Evolutionary conservation across 2,113 vertebrate genomes (phyloP).

Genomic region (Cariama cristata): DNA sequence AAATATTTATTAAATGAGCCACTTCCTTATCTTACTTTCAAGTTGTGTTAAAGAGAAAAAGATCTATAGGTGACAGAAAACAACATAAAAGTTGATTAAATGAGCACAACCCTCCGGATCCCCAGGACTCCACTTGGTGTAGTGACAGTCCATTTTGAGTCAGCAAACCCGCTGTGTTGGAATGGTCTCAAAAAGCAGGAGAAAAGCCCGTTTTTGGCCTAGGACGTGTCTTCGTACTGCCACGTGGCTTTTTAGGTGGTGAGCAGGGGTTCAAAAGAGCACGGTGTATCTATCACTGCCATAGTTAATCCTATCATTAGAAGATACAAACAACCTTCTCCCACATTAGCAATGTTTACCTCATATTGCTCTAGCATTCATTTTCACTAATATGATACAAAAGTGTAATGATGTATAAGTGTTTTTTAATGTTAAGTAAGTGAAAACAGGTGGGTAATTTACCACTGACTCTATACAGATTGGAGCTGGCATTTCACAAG

Average conservation of each 20-base stretch:
- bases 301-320: conserved; percentile 49
- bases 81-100: neutral
- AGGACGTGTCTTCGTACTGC: neutral
- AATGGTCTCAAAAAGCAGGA: neutral
- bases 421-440: conserved; percentile 82
- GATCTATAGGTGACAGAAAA: neutral
- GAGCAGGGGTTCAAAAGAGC: conserved; percentile 39
- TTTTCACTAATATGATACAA: conserved; percentile 79
- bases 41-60: neutral
- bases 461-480: conserved; percentile 34
- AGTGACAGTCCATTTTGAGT: neutral
- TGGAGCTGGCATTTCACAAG: conserved; percentile 50
- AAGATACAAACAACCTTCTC: conserved; percentile 14
- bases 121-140: neutral
- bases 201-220: neutral
- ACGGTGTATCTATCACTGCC: conserved; percentile 38
- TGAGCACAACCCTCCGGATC: neutral
- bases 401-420: conserved; percentile 79
- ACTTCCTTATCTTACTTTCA: neutral
- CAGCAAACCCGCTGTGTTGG: neutral
- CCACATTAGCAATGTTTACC: conserved; percentile 72
- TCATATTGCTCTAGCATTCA: conserved; percentile 63
- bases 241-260: neutral
- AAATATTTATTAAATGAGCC: neutral
- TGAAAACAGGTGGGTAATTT: conserved; percentile 81